Evolutionary conservation across 2,113 vertebrate genomes (phyloP).

Genomic region (Oncorhynchus gorbuscha): DNA sequence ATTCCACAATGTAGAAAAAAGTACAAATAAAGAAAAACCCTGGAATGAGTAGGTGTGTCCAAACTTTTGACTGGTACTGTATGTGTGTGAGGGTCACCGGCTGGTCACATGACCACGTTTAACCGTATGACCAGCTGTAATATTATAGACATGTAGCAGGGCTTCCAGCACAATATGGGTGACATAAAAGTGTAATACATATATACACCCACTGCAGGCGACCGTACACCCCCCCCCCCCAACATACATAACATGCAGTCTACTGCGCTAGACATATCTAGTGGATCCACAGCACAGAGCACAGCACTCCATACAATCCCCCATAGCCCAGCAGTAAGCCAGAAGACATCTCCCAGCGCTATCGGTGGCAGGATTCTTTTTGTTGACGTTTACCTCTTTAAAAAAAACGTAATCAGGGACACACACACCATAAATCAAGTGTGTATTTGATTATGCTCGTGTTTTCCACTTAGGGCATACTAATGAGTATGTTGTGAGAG

Average conservation of each 20-base stretch:
- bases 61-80: background rate
- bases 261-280: background rate
- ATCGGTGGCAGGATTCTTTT: conserved; percentile 4
- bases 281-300: background rate
- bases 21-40: too few species aligned
- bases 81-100: background rate
- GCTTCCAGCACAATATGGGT: background rate
- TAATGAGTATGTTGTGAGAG: conserved; percentile 16
- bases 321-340: conserved; percentile 10
- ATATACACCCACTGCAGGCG: conserved; percentile 20
- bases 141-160: background rate
- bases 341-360: conserved; percentile 22
- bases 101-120: background rate
- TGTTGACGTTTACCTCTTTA: conserved; percentile 20
- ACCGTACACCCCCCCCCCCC: background rate
- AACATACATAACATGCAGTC: background rate
- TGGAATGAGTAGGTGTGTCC: too few species aligned
- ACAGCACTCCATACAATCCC: background rate
- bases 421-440: conserved; percentile 42
- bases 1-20: too few species aligned
- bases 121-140: background rate
- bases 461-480: conserved; percentile 16
- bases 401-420: conserved; percentile 11
- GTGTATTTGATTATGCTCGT: conserved; percentile 24
- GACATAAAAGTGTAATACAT: conserved; percentile 32